Conservation (phyloP, 2,113 vertebrate genomes). For the Psilopogon haemacephalus region DNA sequence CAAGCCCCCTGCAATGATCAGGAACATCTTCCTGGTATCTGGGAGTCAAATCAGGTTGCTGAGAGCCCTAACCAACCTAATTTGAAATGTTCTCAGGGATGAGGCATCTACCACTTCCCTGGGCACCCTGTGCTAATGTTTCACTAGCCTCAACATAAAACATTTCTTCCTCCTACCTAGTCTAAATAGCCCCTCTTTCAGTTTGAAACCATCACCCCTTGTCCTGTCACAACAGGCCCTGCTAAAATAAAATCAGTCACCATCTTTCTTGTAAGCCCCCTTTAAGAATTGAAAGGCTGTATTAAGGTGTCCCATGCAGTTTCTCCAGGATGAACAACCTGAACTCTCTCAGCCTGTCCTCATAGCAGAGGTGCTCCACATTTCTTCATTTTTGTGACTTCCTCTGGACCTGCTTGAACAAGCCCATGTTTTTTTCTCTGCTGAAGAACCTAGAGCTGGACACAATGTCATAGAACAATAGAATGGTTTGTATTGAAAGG, state of each 20-base stretch:
- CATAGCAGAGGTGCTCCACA: no score
- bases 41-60: fast-evolving
- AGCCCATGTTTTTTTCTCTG: background rate
- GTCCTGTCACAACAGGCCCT: background rate
- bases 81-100: fast-evolving
- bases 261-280: background rate
- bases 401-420: background rate
- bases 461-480: background rate
- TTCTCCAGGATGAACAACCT: no score
- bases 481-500: background rate
- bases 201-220: background rate
- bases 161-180: no score
- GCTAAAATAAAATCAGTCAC: background rate
- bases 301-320: no score
- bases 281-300: background rate
- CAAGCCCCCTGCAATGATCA: background rate
- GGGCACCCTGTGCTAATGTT: background rate
- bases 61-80: fast-evolving
- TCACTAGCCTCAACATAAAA: background rate
- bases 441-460: background rate
- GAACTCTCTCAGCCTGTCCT: no score
- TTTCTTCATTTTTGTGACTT: no score
- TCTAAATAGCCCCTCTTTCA: background rate
- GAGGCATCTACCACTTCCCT: background rate
- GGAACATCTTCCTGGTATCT: background rate